These are phyloP conservation scores for human DNA, from an alignment of 2,113 vertebrate genomes.

Conservation along the genomic window DNA sequence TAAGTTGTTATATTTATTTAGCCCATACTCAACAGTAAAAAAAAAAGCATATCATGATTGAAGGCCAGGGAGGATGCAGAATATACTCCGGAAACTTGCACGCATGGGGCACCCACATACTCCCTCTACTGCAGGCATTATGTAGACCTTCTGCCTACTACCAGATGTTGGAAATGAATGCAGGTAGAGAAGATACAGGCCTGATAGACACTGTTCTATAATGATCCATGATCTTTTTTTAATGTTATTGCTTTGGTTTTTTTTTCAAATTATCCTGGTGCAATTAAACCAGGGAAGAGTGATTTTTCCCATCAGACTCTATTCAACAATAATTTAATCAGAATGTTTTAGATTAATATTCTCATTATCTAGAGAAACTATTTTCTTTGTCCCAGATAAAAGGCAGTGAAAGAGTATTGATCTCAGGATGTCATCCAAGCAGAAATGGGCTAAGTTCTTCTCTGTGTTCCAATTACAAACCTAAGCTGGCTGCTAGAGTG, in stretches of 20 bases:
- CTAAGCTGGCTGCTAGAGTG: accelerated
- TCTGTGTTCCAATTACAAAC: background rate
- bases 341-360: background rate
- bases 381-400: background rate
- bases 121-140: accelerated
- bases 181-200: background rate
- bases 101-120: accelerated
- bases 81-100: background rate
- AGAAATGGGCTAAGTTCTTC: background rate
- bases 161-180: background rate
- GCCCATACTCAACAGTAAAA: no score
- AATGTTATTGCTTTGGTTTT: background rate
- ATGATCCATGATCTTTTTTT: background rate
- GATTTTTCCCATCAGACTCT: background rate
- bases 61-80: background rate
- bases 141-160: background rate
- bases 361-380: background rate
- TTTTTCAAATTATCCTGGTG: background rate
- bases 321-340: background rate
- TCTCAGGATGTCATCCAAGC: background rate
- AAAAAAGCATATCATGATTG: background rate
- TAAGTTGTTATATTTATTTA: background rate
- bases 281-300: background rate
- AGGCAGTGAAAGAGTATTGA: no score
- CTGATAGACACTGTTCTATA: background rate